Evolutionary conservation across 2,113 vertebrate species (phyloP).

Genomic region (Odocoileus virginianus): DNA sequence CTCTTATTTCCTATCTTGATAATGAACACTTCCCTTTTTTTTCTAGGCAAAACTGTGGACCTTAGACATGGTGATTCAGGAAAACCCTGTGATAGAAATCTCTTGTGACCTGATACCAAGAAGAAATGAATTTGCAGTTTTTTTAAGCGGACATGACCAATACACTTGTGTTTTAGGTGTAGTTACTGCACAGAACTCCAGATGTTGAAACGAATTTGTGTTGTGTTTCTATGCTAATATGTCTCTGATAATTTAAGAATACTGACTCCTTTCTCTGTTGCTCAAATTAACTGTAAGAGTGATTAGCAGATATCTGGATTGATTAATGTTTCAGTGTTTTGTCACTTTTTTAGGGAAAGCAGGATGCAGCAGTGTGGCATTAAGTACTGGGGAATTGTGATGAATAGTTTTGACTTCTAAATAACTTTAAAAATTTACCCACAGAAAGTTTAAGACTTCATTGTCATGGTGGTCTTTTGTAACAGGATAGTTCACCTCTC

Average conservation of each 20-base stretch:
- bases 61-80: not conserved
- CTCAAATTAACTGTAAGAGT: conserved; percentile 69
- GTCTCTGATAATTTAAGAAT: conserved; percentile 62
- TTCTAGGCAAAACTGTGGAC: not conserved
- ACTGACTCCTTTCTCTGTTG: conserved; percentile 61
- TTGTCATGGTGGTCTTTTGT: not conserved
- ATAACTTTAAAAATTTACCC: conserved; percentile 34
- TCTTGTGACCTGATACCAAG: not conserved
- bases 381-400: conserved; percentile 7
- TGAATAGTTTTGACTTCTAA: conserved; percentile 54
- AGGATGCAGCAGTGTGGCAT: not conserved
- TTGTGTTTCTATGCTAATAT: conserved; percentile 49
- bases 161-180: conserved; percentile 41
- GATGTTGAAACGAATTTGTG: conserved; percentile 57
- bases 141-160: not conserved
- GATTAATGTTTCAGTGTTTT: conserved; percentile 73
- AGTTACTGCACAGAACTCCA: conserved; percentile 50
- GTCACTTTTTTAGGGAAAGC: conserved; percentile 55
- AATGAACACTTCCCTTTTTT: not conserved
- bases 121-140: not conserved
- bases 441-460: conserved; percentile 13
- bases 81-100: not conserved
- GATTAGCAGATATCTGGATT: conserved; percentile 76
- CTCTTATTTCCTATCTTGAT: not conserved
- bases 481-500: not conserved